Percentiles rank a stretch among this genome's conserved stretches.
Evolutionary conservation across 2,797 vertebrate genomes (phyloP).

Genomic region (Vireo griseus): DNA sequence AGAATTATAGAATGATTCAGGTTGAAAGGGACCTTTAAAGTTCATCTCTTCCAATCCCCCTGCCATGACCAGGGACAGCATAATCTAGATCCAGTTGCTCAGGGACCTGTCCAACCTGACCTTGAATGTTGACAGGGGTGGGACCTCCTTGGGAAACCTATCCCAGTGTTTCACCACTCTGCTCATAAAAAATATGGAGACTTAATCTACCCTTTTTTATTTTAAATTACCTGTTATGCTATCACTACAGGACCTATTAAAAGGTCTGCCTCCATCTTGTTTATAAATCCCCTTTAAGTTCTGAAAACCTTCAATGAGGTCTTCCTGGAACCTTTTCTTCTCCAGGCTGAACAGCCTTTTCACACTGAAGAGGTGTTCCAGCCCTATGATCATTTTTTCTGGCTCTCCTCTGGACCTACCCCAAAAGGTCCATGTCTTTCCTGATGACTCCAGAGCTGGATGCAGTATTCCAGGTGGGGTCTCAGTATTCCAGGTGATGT

Average conservation of each 20-base stretch:
- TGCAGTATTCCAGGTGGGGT: fast-evolving
- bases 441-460: fast-evolving
- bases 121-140: neutral
- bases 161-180: neutral
- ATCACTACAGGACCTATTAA: fast-evolving
- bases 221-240: neutral
- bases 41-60: neutral
- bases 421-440: neutral
- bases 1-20: neutral
- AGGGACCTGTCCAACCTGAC: fast-evolving
- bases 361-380: neutral
- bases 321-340: neutral
- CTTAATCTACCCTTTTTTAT: neutral
- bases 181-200: neutral
- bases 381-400: fast-evolving
- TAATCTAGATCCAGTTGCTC: neutral
- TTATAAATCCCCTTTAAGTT: neutral
- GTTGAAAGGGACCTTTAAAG: neutral
- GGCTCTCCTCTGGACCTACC: fast-evolving
- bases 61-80: neutral
- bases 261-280: neutral
- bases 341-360: neutral
- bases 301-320: neutral
- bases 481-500: neutral
- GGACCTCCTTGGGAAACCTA: neutral